These are phyloP conservation scores for Uropsilus gracilis DNA, from an alignment of 2,113 vertebrate species.

Conservation along the genomic window DNA sequence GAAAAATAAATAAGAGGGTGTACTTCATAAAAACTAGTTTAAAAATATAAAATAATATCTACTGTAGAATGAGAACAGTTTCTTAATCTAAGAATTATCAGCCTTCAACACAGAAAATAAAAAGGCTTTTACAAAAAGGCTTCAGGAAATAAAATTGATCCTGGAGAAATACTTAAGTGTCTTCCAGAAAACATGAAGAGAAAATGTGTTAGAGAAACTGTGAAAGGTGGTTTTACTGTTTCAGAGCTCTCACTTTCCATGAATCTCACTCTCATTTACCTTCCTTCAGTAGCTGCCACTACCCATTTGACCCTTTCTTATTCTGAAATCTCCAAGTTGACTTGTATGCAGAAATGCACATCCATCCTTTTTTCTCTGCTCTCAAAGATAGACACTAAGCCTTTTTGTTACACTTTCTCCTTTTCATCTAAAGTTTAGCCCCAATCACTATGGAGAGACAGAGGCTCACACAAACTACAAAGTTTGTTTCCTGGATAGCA, in stretches of 20 bases:
- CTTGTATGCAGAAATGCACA: background rate
- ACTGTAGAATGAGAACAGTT: background rate
- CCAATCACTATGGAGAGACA: background rate
- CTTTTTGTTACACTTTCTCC: background rate
- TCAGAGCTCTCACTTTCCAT: background rate
- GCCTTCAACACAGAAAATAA: slow-evolving; percentile 22
- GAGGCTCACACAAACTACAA: background rate
- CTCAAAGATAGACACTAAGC: background rate
- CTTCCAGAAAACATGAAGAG: slow-evolving; percentile 11
- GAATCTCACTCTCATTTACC: background rate
- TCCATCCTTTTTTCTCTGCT: background rate
- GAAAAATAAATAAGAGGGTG: slow-evolving; percentile 22
- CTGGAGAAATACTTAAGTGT: slow-evolving; percentile 39
- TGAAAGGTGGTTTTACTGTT: background rate
- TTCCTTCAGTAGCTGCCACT: background rate
- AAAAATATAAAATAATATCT: slow-evolving; percentile 35
- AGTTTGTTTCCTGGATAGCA: background rate
- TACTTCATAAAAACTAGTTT: slow-evolving; percentile 58
- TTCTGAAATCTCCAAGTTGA: background rate
- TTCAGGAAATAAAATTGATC: slow-evolving; percentile 45
- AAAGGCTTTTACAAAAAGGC: background rate
- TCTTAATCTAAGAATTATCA: slow-evolving; percentile 40
- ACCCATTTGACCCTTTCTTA: background rate
- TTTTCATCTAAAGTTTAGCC: background rate
- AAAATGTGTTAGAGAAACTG: background rate